Conservation (phyloP, 2,113 vertebrate genomes). For the Nestor notabilis region DNA sequence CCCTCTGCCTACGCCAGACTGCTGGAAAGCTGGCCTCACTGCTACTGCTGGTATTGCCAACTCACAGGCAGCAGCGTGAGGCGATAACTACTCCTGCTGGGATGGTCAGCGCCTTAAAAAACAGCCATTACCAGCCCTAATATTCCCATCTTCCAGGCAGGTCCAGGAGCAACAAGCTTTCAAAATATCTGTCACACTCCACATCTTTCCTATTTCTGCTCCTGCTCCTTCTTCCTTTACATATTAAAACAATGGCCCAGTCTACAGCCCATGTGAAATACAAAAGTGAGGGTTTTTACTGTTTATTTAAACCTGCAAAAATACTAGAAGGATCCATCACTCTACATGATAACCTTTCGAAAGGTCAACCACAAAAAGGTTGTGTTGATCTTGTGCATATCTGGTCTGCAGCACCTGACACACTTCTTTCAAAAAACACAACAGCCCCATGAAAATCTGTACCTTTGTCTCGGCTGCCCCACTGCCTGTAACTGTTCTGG, state of each 20-base stretch:
- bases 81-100: constrained; percentile 25
- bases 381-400: not conserved
- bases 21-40: not conserved
- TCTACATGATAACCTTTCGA: not conserved
- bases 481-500: not conserved
- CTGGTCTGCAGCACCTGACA: not conserved
- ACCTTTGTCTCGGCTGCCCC: not conserved
- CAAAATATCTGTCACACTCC: not conserved
- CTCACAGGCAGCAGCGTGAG: not conserved
- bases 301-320: not conserved
- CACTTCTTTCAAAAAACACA: not conserved
- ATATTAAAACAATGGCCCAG: not conserved
- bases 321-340: not conserved
- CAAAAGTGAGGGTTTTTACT: not conserved
- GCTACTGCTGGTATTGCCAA: not conserved
- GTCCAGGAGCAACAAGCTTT: not conserved
- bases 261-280: not conserved
- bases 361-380: not conserved
- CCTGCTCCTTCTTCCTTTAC: not conserved
- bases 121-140: not conserved
- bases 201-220: not conserved
- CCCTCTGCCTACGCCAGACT: not conserved
- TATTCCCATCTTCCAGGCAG: not conserved
- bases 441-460: not conserved
- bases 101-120: not conserved